Conservation (phyloP, 2,888 invertebrate genomes). For the Malthinus flaveolus region DNA sequence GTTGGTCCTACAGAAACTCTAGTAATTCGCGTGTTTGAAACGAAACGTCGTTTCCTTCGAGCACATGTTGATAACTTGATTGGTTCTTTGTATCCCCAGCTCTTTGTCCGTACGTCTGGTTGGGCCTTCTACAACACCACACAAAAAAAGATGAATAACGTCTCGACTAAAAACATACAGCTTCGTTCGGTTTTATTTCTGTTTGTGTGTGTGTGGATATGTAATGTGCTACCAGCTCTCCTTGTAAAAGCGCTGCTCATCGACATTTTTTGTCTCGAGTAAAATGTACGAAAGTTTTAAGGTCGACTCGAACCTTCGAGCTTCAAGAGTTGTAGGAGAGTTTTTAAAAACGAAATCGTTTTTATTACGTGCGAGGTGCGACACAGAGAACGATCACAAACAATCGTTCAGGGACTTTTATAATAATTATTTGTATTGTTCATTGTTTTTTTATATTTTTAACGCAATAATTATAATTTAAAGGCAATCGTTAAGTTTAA, state of each 20-base stretch:
- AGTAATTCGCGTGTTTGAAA: slow-evolving; percentile 13
- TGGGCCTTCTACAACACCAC: slow-evolving; percentile 18
- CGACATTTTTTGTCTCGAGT: not conserved
- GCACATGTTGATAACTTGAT: slow-evolving; percentile 15
- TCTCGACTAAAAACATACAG: slow-evolving; percentile 34
- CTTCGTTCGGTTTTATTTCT: slow-evolving; percentile 13
- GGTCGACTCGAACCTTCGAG: not conserved
- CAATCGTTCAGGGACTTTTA: slow-evolving; percentile 17
- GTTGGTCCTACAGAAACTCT: slow-evolving; percentile 27
- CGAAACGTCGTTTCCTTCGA: slow-evolving; percentile 6
- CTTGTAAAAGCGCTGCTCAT: not conserved
- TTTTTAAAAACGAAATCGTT: not conserved
- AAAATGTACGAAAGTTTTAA: not conserved
- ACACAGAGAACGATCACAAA: slow-evolving; percentile 27
- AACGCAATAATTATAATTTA: slow-evolving; percentile 3
- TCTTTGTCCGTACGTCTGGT: slow-evolving; percentile 35
- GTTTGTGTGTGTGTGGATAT: not conserved
- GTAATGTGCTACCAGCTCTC: not conserved
- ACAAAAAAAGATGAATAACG: slow-evolving; percentile 30
- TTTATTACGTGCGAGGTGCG: slow-evolving; percentile 10
- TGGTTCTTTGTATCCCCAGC: slow-evolving; percentile 24
- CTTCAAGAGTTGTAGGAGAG: not conserved
- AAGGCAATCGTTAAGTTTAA: not conserved
- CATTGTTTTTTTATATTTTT: slow-evolving; percentile 18
- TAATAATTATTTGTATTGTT: slow-evolving; percentile 20